Base-by-base conservation (phyloP, 1,140 invertebrate genomes). In the Yoshiicerus persimilis region DNA sequence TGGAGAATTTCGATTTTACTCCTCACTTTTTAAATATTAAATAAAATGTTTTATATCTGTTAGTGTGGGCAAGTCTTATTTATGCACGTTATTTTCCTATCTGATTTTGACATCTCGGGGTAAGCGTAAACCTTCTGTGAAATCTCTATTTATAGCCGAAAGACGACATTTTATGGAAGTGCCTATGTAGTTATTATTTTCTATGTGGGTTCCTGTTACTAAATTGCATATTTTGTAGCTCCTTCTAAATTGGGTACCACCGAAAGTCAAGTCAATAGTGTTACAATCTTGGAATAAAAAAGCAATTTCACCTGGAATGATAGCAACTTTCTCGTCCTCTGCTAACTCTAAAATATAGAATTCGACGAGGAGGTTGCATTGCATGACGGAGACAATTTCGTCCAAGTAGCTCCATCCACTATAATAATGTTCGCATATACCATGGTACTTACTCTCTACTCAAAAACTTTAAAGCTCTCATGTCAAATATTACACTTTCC, bases 21-120 rank as follows among this genome's bases (percentile, higher is more conserved):
- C 16, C 47, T 47, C 23, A 84, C 38, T 32, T 47, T 47, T 47
- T 84, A 84, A 56, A 84, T 56, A 84, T 56, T 47, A 56, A 47
- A 47, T 47, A 84, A 84, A 84, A 41, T 84, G 83, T 84, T 84
- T 84, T 56, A 80, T 38, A 80, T 80, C 75, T 80, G 20, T 80
- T 80, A 80, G 75, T 36, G 75, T 80, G 75, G 75, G 75, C 75
- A 34, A 56, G 47, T 56, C 47, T 56, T 56, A 56, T 56, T 56
- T 56, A 56, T 56, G 47, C 47, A 56, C 20, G 47, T 56, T 56
- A 56, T 56, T 56, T 56, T 56, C 47, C 47, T 80, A 80, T 80
- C 75, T 80, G 75, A n/a, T 80, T 36, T 27, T 80, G 75, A 80
- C 75, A 80, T 80, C 75, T 34, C 38, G 20, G 1, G 11, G 13